phyloP scores from a whole-genome alignment of 2,888 invertebrate species.

The Polydrusus tereticollis region DNA sequence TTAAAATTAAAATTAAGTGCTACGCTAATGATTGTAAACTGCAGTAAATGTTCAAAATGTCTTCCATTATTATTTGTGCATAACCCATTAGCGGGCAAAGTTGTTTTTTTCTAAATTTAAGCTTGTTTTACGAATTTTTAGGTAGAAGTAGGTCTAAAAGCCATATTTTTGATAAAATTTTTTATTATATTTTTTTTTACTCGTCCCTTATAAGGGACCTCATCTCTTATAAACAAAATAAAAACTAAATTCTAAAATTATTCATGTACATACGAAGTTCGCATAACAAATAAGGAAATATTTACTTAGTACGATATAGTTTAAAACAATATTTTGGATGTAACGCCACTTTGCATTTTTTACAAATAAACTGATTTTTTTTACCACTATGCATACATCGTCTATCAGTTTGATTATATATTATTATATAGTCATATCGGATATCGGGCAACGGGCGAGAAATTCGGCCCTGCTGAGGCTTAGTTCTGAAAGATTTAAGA shows the following conservation, averaged over 20 bases:
- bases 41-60: too few species aligned
- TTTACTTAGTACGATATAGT: slow-evolving; percentile 12
- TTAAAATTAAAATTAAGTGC: too few species aligned
- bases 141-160: background rate
- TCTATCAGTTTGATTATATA: slow-evolving; percentile 35
- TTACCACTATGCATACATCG: slow-evolving; percentile 17
- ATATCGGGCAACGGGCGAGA: slow-evolving; percentile 12
- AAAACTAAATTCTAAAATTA: background rate
- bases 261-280: background rate
- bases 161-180: slow-evolving; percentile 1
- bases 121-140: slow-evolving; percentile 3
- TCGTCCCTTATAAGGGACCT: slow-evolving; percentile 36
- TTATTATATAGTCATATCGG: slow-evolving; percentile 35
- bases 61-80: too few species aligned
- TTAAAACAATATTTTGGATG: slow-evolving; percentile 33
- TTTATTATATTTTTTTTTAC: background rate
- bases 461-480: slow-evolving; percentile 23
- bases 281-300: background rate
- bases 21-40: too few species aligned
- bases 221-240: too few species aligned
- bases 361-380: slow-evolving; percentile 42
- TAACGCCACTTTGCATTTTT: slow-evolving; percentile 37
- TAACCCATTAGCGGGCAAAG: slow-evolving; percentile 26
- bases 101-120: slow-evolving; percentile 15
- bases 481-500: slow-evolving; percentile 27